Evolutionary conservation across 2,888 invertebrate genomes (phyloP), one percentile per base, ranked within the genome.

Genomic region (Amorpha juglandis): DNA sequence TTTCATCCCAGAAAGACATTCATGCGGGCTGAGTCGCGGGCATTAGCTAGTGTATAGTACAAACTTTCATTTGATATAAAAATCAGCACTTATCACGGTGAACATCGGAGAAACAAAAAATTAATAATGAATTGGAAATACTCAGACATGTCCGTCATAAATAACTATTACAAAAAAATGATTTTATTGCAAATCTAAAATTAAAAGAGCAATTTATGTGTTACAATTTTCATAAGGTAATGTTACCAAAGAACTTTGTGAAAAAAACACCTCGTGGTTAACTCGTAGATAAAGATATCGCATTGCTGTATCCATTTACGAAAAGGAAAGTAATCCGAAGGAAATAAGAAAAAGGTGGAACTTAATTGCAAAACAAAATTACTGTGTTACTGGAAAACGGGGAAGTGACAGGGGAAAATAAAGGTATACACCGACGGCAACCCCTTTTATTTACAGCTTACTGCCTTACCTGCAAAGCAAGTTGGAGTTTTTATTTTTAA

Each of bases 331-430:
- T 78, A 82, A 81, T 83, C 70, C 69, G 67, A 75, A 63, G 67
- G 70, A 69, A 75, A 82, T 79, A 82, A 79, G 81, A 78, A 83
- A 84, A 82, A 83, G 81, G 81, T 78, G 75, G 78, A 69, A 74
- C 78, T 78, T 78, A 78, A 78, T 78, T 80, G 79, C 79, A 72
- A 80, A 80, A 81, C 81, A 77, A 83, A 82, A 83, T 84, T 79
- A 80, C 81, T 74, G 73, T 74, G 76, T 78, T 76, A 75, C 75
- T 76, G 71, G 78, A 72, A 76, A 76, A 77, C 69, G 70, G 66
- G 58, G 69, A 65, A 69, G 70, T 51, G 71, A 68, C 68, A 64
- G 69, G 70, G 67, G 71, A 74, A 75, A 78, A 78, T 74, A 76
- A 78, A 77, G 66, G 68, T 72, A 58, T 68, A 71, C 71, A 69